Conservation (phyloP, 2,888 invertebrate species). For the Drosophila seclusa region DNA sequence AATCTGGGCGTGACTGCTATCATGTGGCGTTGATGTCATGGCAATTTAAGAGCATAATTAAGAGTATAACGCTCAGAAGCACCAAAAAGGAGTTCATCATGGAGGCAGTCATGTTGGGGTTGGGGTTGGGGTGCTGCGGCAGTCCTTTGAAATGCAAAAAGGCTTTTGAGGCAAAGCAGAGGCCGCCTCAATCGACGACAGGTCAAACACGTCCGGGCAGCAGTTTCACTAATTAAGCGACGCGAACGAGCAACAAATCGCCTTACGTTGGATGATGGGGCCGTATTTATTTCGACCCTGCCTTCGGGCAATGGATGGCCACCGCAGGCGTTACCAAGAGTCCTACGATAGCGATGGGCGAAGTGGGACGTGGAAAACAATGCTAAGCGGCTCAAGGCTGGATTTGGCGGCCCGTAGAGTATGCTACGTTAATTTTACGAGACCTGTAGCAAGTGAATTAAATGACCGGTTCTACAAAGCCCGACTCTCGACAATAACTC, state of each 20-base stretch:
- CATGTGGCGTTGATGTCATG: conserved; percentile 56
- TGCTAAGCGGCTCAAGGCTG: conserved; percentile 54
- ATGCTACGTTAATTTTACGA: conserved; percentile 69
- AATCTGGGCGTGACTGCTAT: conserved; percentile 20
- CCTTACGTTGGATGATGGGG: conserved; percentile 45
- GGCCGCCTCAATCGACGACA: conserved; percentile 34
- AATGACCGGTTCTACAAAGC: conserved; percentile 45
- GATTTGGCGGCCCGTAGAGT: conserved; percentile 47
- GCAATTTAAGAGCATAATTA: conserved; percentile 76
- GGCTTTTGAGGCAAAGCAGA: conserved; percentile 57
- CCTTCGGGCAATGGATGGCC: conserved; percentile 4
- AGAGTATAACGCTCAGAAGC: conserved; percentile 46
- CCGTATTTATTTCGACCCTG: conserved; percentile 2
- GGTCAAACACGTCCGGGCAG: conserved; percentile 67
- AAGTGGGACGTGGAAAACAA: conserved; percentile 47
- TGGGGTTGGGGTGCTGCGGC: neutral
- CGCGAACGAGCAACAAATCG: conserved; percentile 53
- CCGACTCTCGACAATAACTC: conserved; percentile 23
- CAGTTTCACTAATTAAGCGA: conserved; percentile 72
- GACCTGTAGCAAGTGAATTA: conserved; percentile 66
- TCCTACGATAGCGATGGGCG: conserved; percentile 25
- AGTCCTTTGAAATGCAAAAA: conserved; percentile 69
- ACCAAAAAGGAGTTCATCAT: conserved; percentile 35
- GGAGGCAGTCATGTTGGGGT: conserved; percentile 11
- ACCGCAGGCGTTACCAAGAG: conserved; percentile 33